A percentile compares a stretch with the other conserved stretches of the same genome.
phyloP scores from a whole-genome alignment of 2,888 invertebrate genomes.

The Taphrorychus bicolor region DNA sequence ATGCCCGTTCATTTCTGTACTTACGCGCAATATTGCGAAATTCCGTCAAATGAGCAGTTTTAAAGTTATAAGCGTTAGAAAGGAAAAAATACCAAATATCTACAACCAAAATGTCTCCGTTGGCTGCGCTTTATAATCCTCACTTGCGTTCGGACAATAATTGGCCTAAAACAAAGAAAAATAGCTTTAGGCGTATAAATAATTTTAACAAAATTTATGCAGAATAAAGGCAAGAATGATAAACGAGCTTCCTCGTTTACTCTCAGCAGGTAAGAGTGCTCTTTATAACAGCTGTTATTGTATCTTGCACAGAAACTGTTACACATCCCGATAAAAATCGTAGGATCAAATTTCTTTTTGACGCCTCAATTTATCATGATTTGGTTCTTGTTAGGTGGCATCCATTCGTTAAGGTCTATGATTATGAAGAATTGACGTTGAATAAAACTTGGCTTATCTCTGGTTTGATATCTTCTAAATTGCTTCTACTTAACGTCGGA shows the following conservation, averaged over 20 bases:
- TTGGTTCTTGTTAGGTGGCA: slow-evolving; percentile 25
- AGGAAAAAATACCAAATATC: too few relatives aligned
- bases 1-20: too few relatives aligned
- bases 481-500: neutral
- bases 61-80: too few relatives aligned
- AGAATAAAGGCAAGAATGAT: neutral
- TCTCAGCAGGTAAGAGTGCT: slow-evolving; percentile 10
- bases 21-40: too few relatives aligned
- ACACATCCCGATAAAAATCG: slow-evolving; percentile 18
- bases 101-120: too few relatives aligned
- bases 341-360: slow-evolving; percentile 26
- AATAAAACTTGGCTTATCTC: neutral
- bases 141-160: too few relatives aligned
- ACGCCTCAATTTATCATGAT: slow-evolving; percentile 28
- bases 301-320: slow-evolving; percentile 3
- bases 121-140: too few relatives aligned
- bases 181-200: neutral
- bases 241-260: slow-evolving; percentile 8
- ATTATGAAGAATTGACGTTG: neutral
- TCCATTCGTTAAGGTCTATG: slow-evolving; percentile 23
- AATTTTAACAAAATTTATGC: neutral
- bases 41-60: too few relatives aligned
- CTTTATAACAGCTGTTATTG: slow-evolving; percentile 10
- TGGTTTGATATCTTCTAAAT: neutral
- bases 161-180: too few relatives aligned